A percentile compares a stretch with the other conserved stretches of the same genome.
Evolutionary conservation across 1,140 invertebrate genomes (phyloP).

Genomic region (Hydropsyche tenuis): DNA sequence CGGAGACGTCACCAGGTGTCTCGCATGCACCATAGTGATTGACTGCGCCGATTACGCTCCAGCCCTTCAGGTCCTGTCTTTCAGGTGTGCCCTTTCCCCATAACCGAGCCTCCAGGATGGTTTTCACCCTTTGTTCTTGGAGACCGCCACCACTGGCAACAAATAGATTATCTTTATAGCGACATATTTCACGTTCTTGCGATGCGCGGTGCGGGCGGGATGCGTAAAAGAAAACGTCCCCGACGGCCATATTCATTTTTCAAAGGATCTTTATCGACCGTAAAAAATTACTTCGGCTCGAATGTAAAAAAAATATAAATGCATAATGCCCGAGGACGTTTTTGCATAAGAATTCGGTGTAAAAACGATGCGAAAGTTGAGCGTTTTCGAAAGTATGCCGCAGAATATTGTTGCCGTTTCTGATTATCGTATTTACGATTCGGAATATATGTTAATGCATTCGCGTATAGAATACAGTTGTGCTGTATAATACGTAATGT

Average conservation of each 20-base stretch:
- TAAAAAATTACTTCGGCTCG: slow-evolving; percentile 3
- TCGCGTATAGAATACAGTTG: no score
- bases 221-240: background rate
- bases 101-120: no score
- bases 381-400: no score
- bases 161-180: slow-evolving; percentile 29
- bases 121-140: slow-evolving; percentile 13
- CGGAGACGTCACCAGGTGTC: slow-evolving; percentile 26
- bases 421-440: no score
- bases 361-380: no score
- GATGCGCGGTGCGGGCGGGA: slow-evolving; percentile 2
- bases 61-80: background rate
- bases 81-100: no score
- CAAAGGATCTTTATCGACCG: slow-evolving; percentile 24
- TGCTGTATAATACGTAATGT: no score
- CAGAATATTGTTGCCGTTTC: no score
- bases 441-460: no score
- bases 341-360: no score
- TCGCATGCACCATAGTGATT: slow-evolving; percentile 20
- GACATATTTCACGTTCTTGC: slow-evolving; percentile 26
- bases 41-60: slow-evolving; percentile 14
- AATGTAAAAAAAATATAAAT: no score
- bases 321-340: no score
- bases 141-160: background rate
- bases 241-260: slow-evolving; percentile 19